Evolutionary conservation across 2,888 invertebrate species (phyloP).

Genomic region (Meganola albula): DNA sequence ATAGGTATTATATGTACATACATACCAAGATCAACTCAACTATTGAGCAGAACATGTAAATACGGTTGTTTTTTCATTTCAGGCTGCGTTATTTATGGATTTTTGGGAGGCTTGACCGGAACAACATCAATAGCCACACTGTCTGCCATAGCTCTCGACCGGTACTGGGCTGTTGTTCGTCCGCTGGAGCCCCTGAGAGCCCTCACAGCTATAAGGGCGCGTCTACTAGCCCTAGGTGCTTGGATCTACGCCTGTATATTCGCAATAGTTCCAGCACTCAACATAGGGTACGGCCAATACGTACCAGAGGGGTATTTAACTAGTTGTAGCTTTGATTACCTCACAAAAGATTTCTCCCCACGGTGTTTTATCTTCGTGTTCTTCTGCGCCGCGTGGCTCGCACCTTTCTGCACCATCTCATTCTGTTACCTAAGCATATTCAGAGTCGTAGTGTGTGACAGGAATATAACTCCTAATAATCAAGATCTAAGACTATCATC

Average conservation of each 20-base stretch:
- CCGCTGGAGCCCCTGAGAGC: constrained; percentile 83
- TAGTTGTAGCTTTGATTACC: constrained; percentile 91
- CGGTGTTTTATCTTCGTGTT: constrained; percentile 85
- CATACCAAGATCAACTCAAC: not conserved
- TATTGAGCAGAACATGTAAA: too few relatives aligned
- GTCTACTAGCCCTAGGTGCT: constrained; percentile 78
- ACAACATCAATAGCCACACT: constrained; percentile 88
- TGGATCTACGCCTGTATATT: constrained; percentile 87
- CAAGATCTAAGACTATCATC: constrained; percentile 71
- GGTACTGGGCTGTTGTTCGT: constrained; percentile 88
- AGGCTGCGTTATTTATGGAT: constrained; percentile 89
- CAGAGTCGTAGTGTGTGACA: constrained; percentile 77
- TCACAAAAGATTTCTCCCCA: constrained; percentile 79
- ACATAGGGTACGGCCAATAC: constrained; percentile 85
- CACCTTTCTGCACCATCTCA: constrained; percentile 83
- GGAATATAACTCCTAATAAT: constrained; percentile 61
- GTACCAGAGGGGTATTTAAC: constrained; percentile 91
- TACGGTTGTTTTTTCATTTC: constrained; percentile 38
- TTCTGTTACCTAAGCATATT: constrained; percentile 86
- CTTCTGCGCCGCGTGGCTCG: constrained; percentile 85
- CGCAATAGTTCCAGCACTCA: constrained; percentile 82
- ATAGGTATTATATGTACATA: too few relatives aligned
- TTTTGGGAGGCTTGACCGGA: constrained; percentile 88
- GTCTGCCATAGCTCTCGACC: constrained; percentile 87
- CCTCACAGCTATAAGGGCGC: constrained; percentile 79